A percentile compares a stretch with the other conserved stretches of the same genome.
These are phyloP conservation scores for Edolisoma coerulescens DNA, from an alignment of 2,113 vertebrate genomes.

Conservation along the genomic window DNA sequence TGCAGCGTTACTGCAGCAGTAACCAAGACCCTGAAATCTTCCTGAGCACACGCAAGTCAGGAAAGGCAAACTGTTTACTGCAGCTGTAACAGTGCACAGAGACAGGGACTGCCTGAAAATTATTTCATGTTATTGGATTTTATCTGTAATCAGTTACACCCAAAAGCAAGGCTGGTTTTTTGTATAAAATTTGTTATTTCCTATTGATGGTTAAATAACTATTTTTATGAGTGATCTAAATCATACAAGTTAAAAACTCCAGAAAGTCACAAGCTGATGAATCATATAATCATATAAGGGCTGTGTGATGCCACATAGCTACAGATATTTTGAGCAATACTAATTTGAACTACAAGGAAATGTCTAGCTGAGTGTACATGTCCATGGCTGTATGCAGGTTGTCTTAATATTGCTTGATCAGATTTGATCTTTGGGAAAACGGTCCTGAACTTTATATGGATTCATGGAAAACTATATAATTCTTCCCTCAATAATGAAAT, in stretches of 20 bases:
- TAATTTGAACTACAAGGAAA: neutral
- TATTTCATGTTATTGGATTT: neutral
- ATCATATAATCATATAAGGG: neutral
- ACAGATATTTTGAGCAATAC: neutral
- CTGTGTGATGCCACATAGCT: neutral
- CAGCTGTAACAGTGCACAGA: neutral
- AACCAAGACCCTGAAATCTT: neutral
- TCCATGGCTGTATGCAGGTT: neutral
- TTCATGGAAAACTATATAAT: neutral
- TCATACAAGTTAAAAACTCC: neutral
- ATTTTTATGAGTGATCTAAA: conserved; percentile 12
- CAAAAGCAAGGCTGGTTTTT: neutral
- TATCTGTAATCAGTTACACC: neutral
- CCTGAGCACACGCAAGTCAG: neutral
- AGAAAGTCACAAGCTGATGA: conserved; percentile 37
- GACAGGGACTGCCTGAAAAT: neutral
- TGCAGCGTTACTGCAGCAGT: neutral
- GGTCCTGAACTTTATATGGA: neutral
- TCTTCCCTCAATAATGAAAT: neutral
- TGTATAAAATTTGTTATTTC: neutral
- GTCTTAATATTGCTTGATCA: neutral
- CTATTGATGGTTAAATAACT: neutral
- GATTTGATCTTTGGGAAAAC: neutral
- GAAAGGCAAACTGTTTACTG: neutral
- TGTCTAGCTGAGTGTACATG: neutral